A percentile compares a stretch with the other conserved stretches of the same genome.
These are phyloP conservation scores for Neomicropteryx cornuta DNA, from an alignment of 1,140 invertebrate genomes.

Conservation along the genomic window DNA sequence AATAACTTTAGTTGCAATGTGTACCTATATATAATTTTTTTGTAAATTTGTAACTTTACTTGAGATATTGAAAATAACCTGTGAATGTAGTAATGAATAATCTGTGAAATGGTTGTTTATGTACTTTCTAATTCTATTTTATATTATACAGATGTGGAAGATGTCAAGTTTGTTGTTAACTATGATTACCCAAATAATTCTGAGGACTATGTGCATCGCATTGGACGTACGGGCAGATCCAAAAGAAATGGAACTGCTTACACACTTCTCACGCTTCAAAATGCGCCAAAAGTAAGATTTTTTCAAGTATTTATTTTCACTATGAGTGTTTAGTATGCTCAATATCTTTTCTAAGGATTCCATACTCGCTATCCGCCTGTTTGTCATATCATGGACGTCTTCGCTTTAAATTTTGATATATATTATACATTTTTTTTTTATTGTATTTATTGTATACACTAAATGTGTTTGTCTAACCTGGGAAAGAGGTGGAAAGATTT, in stretches of 20 bases:
- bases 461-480: background rate
- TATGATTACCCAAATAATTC: conserved; percentile 84
- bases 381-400: background rate
- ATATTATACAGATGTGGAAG: conserved; percentile 67
- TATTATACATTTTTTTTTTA: background rate
- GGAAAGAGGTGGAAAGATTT: no score
- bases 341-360: background rate
- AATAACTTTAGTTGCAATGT: no score
- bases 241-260: conserved; percentile 79
- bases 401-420: background rate
- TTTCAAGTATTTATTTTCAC: background rate
- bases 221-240: conserved; percentile 76
- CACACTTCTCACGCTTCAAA: conserved; percentile 75
- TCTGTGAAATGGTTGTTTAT: no score
- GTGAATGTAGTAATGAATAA: no score
- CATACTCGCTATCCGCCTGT: background rate
- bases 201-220: conserved; percentile 87
- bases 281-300: conserved; percentile 53
- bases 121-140: no score
- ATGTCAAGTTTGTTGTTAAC: conserved; percentile 90
- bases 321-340: background rate
- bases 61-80: no score
- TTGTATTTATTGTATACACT: background rate
- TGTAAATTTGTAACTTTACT: no score
- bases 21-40: no score